Evolutionary conservation across 2,888 invertebrate species (phyloP), one percentile per base, ranked within the genome.

Genomic region (Aleiodes alternator): DNA sequence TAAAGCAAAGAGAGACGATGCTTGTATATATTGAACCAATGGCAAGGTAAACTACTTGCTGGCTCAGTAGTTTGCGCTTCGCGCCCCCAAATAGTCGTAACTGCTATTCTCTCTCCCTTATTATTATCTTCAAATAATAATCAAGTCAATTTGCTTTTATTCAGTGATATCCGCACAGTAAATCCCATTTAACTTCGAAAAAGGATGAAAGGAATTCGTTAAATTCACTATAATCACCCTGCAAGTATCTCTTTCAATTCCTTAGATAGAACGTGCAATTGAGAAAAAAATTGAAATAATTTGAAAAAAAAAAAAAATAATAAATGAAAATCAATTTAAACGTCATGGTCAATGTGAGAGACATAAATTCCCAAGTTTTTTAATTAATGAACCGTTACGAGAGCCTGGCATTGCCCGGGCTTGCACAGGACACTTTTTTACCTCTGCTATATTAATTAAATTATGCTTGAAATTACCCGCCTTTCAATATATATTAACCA

Each of bases 31-130:
- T 76, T 73, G 81, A 82, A 69, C 82, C 82, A 85, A 85, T 85
- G 84, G 84, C 84, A 85, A 85, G 85, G 85, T 86, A 85, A 86
- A 84, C 81, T 74, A 77, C 72, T 57, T 59, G 48, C 68, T n/a
- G 53, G 38, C 84, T 84, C 82, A 87, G 87, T 87, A 76, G 79
- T 80, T 80, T 80, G 82, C 81, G 79, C 79, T 81, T 81, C 83
- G 81, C 81, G 80, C 76, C 79, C 69, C 81, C 75, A 81, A 81
- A 69, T 80, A 72, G 80, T 78, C 73, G 77, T 43, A 66, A 34
- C 53, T 66, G 66, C 56, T 55, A 72, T 53, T 66, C 73, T 38
- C 75, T 29, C 48, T 66, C 55, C 53, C 48, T 43, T 9, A n/a
- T 43, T 1, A 11, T 56, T 23, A 64, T 64, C 48, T 34, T 34